A percentile compares a stretch with the other conserved stretches of the same genome.
These are phyloP conservation scores for Sphaeramia orbicularis DNA, from an alignment of 2,797 vertebrate genomes.

Conservation along the genomic window DNA sequence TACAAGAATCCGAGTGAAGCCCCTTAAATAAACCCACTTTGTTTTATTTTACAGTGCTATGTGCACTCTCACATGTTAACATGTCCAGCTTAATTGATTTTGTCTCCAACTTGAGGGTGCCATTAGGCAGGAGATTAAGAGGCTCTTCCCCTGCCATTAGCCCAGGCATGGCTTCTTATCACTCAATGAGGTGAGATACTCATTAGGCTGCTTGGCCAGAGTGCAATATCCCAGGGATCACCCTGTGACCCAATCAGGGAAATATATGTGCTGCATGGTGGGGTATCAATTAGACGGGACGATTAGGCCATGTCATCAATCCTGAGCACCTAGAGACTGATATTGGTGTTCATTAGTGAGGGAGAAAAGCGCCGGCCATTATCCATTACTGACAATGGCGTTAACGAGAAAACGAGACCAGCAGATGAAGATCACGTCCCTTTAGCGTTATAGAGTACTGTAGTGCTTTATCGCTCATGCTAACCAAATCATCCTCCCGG, in stretches of 20 bases:
- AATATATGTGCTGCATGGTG: conserved; percentile 61
- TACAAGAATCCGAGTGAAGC: conserved; percentile 3
- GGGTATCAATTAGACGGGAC: conserved; percentile 72
- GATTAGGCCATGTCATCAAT: conserved; percentile 74
- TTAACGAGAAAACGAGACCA: conserved; percentile 57
- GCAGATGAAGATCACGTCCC: conserved; percentile 46
- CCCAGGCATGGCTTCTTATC: conserved; percentile 64
- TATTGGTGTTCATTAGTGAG: conserved; percentile 70
- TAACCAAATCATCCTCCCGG: conserved; percentile 23
- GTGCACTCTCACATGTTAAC: conserved; percentile 47
- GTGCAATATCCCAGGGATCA: conserved; percentile 61
- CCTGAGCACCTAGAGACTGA: conserved; percentile 63
- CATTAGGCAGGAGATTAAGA: conserved; percentile 72
- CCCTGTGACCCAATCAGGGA: conserved; percentile 68
- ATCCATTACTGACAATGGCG: conserved; percentile 69
- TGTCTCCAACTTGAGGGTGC: conserved; percentile 56
- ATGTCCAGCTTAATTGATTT: conserved; percentile 68
- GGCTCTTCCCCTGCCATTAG: conserved; percentile 71
- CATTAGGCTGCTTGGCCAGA: conserved; percentile 67
- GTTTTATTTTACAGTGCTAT: conserved; percentile 15
- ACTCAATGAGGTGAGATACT: conserved; percentile 66
- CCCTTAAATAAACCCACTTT: conserved; percentile 4
- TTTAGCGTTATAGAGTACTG: conserved; percentile 37
- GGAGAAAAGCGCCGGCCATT: conserved; percentile 36
- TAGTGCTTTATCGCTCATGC: conserved; percentile 45